Conservation (phyloP, 1,140 invertebrate genomes). For the Eupeodes corollae region DNA sequence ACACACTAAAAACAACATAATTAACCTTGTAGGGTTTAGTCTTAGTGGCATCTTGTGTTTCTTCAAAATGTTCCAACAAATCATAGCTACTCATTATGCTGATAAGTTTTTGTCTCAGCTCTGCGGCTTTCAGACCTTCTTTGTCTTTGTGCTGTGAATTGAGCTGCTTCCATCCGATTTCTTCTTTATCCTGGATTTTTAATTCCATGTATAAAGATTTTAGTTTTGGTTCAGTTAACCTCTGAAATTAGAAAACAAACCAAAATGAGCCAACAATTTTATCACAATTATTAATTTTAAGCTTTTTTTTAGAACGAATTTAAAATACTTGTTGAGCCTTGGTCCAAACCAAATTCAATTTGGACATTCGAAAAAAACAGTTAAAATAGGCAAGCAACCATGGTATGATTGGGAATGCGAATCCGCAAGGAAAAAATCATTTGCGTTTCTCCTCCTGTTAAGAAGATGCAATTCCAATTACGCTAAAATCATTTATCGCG, state of each 20-base stretch:
- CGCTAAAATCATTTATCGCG: too few relatives aligned
- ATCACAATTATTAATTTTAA: too few relatives aligned
- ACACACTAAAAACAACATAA: too few relatives aligned
- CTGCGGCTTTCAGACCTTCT: slow-evolving; percentile 74
- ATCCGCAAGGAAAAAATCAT: too few relatives aligned
- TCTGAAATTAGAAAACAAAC: slow-evolving; percentile 44
- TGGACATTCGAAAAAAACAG: slow-evolving; percentile 77
- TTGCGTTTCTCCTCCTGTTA: too few relatives aligned
- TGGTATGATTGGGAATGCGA: too few relatives aligned
- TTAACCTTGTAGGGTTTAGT: slow-evolving; percentile 42
- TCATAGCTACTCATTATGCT: slow-evolving; percentile 73
- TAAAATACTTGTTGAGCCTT: slow-evolving; percentile 63
- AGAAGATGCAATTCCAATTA: too few relatives aligned
- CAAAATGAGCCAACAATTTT: slow-evolving; percentile 12
- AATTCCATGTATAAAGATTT: slow-evolving; percentile 78
- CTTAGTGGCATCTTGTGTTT: slow-evolving; percentile 48
- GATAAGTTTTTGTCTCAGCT: slow-evolving; percentile 65
- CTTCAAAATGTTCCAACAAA: slow-evolving; percentile 67
- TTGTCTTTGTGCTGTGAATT: slow-evolving; percentile 74
- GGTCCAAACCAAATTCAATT: slow-evolving; percentile 71
- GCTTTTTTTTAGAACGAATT: too few relatives aligned
- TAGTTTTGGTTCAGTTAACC: slow-evolving; percentile 69
- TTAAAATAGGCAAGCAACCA: too few relatives aligned
- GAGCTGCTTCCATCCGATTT: slow-evolving; percentile 68
- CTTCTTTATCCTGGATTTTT: slow-evolving; percentile 86